phyloP scores from a whole-genome alignment of 1,140 invertebrate genomes.

The Heliconius himera region DNA sequence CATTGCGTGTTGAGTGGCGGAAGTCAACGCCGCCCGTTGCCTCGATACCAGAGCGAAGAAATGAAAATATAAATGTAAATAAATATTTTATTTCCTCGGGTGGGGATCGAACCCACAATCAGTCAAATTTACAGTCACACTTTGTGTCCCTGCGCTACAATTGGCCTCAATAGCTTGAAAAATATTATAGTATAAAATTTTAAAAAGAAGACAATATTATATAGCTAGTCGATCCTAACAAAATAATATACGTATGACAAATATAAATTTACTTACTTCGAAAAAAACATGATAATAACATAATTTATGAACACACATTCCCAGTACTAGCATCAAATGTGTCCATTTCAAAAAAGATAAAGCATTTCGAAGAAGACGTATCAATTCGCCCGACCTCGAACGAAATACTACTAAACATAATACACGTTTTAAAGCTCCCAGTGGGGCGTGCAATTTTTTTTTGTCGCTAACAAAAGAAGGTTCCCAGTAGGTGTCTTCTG shows the following conservation, averaged over 20 bases:
- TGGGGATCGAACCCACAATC: too few species aligned
- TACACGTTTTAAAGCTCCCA: constrained; percentile 29
- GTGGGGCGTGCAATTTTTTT: constrained; percentile 44
- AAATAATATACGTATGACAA: not conserved
- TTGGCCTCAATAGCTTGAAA: too few species aligned
- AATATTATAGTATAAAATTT: too few species aligned
- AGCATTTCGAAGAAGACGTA: constrained; percentile 35
- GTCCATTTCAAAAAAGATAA: constrained; percentile 22
- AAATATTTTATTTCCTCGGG: too few species aligned
- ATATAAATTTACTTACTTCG: not conserved
- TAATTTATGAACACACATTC: constrained; percentile 8
- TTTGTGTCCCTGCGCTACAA: too few species aligned
- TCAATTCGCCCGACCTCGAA: constrained; percentile 26
- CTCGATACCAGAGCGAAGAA: too few species aligned
- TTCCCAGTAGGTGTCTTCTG: constrained; percentile 9
- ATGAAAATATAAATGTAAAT: too few species aligned
- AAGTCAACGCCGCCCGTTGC: too few species aligned
- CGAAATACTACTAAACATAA: constrained; percentile 33
- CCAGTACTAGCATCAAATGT: not conserved
- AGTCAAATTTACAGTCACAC: too few species aligned
- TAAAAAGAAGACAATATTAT: too few species aligned
- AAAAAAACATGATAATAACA: constrained; percentile 8
- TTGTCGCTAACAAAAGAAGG: constrained; percentile 34
- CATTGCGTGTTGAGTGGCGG: too few species aligned
- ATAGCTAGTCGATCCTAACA: not conserved